A percentile compares a stretch with the other conserved stretches of the same genome.
Conservation (phyloP, 2,797 vertebrate genomes). For the Cynopterus sphinx region DNA sequence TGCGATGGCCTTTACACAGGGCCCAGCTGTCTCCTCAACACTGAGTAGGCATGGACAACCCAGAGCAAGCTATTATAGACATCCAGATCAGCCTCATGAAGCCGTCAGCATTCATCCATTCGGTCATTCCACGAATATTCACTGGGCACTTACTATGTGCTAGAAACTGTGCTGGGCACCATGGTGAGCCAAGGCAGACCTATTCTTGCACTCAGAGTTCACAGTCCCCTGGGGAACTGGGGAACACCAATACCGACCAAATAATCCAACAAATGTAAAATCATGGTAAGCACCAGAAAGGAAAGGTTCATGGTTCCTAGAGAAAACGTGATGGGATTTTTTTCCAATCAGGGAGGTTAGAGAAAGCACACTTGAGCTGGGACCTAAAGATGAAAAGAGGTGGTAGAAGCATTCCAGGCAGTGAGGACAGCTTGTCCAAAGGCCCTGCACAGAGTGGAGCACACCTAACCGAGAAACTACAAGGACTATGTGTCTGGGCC, state of each 20-base stretch:
- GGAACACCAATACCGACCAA: neutral
- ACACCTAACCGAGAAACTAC: neutral
- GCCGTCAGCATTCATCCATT: neutral
- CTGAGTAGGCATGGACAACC: rapidly evolving
- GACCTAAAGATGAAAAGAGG: neutral
- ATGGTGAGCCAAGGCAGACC: neutral
- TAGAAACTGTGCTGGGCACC: neutral
- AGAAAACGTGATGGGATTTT: neutral
- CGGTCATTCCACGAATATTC: neutral
- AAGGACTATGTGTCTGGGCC: neutral
- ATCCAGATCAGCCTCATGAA: neutral
- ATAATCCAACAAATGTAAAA: neutral
- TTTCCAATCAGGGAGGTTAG: neutral
- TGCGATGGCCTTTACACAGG: neutral
- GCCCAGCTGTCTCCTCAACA: neutral
- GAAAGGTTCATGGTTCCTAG: neutral
- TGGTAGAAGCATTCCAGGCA: neutral
- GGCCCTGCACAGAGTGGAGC: neutral
- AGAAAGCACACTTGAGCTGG: neutral
- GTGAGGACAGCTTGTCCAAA: neutral
- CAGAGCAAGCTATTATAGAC: neutral
- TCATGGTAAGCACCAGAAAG: neutral
- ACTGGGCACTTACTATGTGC: neutral
- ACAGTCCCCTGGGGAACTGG: neutral
- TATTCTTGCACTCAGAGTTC: neutral